A percentile compares a stretch with the other conserved stretches of the same genome.
phyloP scores from a whole-genome alignment of 2,888 invertebrate genomes.

The Ochropacha duplaris region DNA sequence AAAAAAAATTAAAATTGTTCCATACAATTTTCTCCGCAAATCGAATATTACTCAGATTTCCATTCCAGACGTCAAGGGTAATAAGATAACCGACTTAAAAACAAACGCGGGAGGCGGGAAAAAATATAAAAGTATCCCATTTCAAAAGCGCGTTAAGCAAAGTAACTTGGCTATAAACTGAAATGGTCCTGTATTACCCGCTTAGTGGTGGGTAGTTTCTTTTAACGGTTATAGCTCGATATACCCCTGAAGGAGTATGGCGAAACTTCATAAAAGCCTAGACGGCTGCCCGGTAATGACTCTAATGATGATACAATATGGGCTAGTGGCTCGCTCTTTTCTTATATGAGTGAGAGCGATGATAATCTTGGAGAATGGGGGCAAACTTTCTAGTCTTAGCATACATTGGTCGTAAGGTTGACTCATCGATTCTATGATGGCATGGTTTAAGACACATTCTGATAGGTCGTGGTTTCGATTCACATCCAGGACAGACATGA shows the following conservation, averaged over 20 bases:
- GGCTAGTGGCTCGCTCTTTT: background rate
- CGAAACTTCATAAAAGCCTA: slow-evolving; percentile 13
- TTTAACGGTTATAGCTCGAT: slow-evolving; percentile 49
- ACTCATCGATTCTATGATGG: too few relatives aligned
- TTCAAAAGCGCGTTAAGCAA: slow-evolving; percentile 31
- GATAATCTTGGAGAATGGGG: background rate
- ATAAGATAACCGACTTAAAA: slow-evolving; percentile 2
- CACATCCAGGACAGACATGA: too few relatives aligned
- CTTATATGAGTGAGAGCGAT: background rate
- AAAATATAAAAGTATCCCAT: slow-evolving; percentile 19
- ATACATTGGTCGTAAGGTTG: too few relatives aligned
- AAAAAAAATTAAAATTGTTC: background rate
- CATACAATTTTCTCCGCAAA: background rate
- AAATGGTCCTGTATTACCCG: slow-evolving; percentile 38
- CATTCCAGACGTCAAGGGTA: background rate
- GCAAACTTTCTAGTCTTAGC: background rate
- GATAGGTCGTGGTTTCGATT: too few relatives aligned
- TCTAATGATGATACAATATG: background rate
- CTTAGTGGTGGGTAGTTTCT: slow-evolving; percentile 53
- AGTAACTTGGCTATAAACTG: slow-evolving; percentile 32
- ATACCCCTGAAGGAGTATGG: slow-evolving; percentile 21
- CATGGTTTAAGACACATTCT: too few relatives aligned
- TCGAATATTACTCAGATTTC: background rate
- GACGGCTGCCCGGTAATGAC: background rate
- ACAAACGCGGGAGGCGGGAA: slow-evolving; percentile 1